Conservation (phyloP, 1,140 invertebrate species). For the Brachionus calyciflorus region DNA sequence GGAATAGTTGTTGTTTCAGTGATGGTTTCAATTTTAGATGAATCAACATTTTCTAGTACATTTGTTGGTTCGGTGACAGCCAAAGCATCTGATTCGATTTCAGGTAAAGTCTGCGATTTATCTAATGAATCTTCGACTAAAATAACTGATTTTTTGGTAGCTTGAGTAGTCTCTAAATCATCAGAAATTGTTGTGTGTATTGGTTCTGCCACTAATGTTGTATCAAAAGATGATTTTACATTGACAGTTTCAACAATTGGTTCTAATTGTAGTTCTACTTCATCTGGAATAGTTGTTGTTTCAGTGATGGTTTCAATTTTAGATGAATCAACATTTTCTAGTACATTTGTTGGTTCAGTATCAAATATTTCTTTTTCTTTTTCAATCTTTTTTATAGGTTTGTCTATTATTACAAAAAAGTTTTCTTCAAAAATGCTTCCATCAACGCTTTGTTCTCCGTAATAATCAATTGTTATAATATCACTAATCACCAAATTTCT, state of each 20-base stretch:
- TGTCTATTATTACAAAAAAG: background rate
- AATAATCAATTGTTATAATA: slow-evolving; percentile 5
- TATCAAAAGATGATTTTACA: background rate
- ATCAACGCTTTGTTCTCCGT: background rate
- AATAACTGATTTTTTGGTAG: background rate
- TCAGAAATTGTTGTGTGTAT: background rate
- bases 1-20: background rate
- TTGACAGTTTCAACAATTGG: background rate
- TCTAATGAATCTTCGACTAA: slow-evolving; percentile 28
- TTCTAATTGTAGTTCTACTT: background rate
- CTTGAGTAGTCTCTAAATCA: background rate
- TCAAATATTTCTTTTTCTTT: background rate
- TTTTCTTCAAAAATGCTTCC: background rate
- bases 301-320: background rate
- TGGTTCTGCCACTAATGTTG: background rate
- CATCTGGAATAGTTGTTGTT: background rate
- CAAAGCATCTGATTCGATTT: background rate
- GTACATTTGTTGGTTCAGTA: background rate
- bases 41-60: background rate
- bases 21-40: background rate
- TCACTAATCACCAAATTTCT: background rate
- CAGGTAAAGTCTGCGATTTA: slow-evolving; percentile 9
- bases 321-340: background rate
- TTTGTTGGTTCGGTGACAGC: background rate
- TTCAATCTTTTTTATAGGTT: background rate